A percentile compares a stretch with the other conserved stretches of the same genome.
Evolutionary conservation across 1,140 invertebrate genomes (phyloP).

Genomic region (Leucophenga varia): DNA sequence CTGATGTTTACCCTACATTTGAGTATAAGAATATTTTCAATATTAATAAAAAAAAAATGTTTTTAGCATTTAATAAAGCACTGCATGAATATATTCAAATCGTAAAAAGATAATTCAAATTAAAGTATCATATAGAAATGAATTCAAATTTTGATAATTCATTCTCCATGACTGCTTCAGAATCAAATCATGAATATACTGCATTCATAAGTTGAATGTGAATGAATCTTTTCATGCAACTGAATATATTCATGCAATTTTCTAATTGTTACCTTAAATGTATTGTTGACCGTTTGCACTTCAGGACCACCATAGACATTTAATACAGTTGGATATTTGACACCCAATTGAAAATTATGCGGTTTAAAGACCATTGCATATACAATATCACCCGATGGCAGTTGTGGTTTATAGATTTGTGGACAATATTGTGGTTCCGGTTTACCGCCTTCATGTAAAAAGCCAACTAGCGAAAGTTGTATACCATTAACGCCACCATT

Average conservation of each 20-base stretch:
- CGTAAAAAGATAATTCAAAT: too few species aligned
- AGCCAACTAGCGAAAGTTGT: slow-evolving; percentile 67
- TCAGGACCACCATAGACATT: slow-evolving; percentile 98
- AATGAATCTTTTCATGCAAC: too few species aligned
- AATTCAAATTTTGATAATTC: too few species aligned
- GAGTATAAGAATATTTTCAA: slow-evolving; percentile 1
- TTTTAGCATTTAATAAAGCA: too few species aligned
- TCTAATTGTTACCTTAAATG: slow-evolving; percentile 77
- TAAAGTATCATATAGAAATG: too few species aligned
- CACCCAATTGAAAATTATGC: slow-evolving; percentile 70
- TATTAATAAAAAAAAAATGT: slow-evolving; percentile 1
- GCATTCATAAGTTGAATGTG: too few species aligned
- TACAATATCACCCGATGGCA: slow-evolving; percentile 72
- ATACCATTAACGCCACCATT: slow-evolving; percentile 63
- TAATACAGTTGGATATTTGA: slow-evolving; percentile 90
- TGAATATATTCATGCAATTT: background rate
- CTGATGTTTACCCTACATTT: slow-evolving; percentile 78
- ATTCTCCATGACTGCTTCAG: too few species aligned
- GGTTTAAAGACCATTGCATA: slow-evolving; percentile 94
- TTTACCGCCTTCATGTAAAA: slow-evolving; percentile 66
- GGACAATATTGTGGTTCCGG: slow-evolving; percentile 67
- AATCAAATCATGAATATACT: too few species aligned
- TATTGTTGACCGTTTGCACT: slow-evolving; percentile 95
- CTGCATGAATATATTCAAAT: too few species aligned
- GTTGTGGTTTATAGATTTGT: slow-evolving; percentile 72